These are phyloP conservation scores for Mythimna pallens DNA, from an alignment of 2,888 invertebrate genomes.

Conservation along the genomic window DNA sequence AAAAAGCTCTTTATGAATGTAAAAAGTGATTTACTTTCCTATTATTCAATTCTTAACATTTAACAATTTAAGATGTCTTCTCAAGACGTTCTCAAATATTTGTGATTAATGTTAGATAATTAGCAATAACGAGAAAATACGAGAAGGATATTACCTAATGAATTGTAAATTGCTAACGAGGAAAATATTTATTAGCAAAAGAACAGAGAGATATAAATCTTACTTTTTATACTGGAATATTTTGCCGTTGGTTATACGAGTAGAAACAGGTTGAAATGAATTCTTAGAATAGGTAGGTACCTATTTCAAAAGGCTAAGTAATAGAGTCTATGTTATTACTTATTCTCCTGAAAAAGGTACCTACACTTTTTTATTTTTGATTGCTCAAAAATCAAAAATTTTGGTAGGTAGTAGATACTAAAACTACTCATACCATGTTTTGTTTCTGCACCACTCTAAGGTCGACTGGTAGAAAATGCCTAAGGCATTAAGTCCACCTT, in stretches of 20 bases:
- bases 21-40: background rate
- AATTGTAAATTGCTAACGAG: conserved; percentile 19
- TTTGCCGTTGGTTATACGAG: background rate
- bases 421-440: too few species aligned
- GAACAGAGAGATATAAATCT: too few species aligned
- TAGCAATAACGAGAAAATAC: background rate
- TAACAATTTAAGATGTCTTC: background rate
- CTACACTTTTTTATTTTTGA: background rate
- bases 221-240: background rate
- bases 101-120: conserved; percentile 21
- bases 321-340: too few species aligned
- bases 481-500: too few species aligned
- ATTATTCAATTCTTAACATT: conserved; percentile 3
- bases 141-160: conserved; percentile 8
- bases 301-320: too few species aligned
- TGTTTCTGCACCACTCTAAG: too few species aligned
- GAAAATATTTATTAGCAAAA: conserved; percentile 1
- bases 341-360: too few species aligned
- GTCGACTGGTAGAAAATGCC: too few species aligned
- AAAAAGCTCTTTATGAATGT: background rate
- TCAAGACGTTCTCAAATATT: background rate
- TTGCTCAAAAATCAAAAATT: conserved; percentile 3
- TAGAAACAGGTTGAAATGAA: conserved; percentile 9
- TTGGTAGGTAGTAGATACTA: background rate
- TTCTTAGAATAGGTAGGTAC: background rate